Evolutionary conservation across 2,888 invertebrate genomes (phyloP).

Genomic region (Hecatera dysodea): DNA sequence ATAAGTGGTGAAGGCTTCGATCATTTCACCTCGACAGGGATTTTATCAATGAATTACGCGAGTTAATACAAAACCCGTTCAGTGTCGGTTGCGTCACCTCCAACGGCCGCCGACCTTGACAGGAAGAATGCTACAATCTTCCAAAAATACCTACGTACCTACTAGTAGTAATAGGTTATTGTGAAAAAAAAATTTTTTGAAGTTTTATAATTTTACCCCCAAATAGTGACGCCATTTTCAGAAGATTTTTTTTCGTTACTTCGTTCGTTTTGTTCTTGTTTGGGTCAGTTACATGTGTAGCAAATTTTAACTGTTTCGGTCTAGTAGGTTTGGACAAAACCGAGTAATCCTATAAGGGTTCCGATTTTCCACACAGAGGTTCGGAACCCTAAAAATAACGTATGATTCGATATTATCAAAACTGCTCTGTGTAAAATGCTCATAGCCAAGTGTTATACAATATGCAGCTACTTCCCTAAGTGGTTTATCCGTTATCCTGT

Average conservation of each 20-base stretch:
- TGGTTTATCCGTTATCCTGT: conserved; percentile 83
- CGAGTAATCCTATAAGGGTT: too few relatives aligned
- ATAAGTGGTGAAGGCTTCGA: conserved; percentile 28
- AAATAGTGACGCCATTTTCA: too few relatives aligned
- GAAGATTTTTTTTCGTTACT: too few relatives aligned
- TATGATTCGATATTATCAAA: conserved; percentile 38
- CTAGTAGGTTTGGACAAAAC: too few relatives aligned
- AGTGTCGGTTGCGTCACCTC: conserved; percentile 81
- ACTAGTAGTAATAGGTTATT: too few relatives aligned
- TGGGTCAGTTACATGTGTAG: too few relatives aligned
- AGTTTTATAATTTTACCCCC: too few relatives aligned
- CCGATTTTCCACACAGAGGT: too few relatives aligned
- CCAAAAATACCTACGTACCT: conserved; percentile 59
- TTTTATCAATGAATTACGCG: conserved; percentile 83
- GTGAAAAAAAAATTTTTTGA: too few relatives aligned
- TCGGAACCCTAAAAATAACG: too few relatives aligned
- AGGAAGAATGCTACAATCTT: conserved; percentile 69
- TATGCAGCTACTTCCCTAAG: conserved; percentile 76
- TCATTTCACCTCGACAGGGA: conserved; percentile 57
- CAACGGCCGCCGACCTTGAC: conserved; percentile 83
- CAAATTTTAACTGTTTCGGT: too few relatives aligned
- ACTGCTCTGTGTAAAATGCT: conserved; percentile 42
- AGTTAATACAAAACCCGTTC: conserved; percentile 81
- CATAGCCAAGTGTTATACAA: conserved; percentile 34
- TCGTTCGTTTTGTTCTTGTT: too few relatives aligned